Conservation (phyloP, 2,797 vertebrate genomes). For the Carcharodon carcharias region DNA sequence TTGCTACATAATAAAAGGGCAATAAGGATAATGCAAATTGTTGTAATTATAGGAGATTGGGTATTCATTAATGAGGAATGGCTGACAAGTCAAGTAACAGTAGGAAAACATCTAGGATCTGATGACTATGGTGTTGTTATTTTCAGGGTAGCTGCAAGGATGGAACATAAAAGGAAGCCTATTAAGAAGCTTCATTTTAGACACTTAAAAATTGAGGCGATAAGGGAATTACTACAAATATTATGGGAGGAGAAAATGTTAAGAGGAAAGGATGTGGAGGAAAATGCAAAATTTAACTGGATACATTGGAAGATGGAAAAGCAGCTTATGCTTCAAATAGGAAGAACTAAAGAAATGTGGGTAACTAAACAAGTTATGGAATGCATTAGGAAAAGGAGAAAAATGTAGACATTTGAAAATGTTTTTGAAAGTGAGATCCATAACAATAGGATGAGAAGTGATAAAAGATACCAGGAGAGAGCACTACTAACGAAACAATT, state of each 20-base stretch:
- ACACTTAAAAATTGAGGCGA: not conserved
- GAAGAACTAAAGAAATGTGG: not conserved
- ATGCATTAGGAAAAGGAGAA: not conserved
- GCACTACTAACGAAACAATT: not conserved
- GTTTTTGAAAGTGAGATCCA: not conserved
- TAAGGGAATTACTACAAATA: not conserved
- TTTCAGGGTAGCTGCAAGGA: not conserved
- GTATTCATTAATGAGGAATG: not conserved
- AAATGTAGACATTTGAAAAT: not conserved
- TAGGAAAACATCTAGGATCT: not conserved
- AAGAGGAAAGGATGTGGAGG: not conserved
- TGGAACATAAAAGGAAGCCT: not conserved
- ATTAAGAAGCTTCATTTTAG: not conserved
- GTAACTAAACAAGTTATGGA: not conserved
- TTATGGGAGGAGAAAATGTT: not conserved
- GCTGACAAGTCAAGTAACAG: not conserved
- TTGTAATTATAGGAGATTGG: not conserved
- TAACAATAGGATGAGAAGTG: not conserved
- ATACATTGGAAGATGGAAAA: not conserved
- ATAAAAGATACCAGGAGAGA: not conserved
- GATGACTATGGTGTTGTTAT: not conserved
- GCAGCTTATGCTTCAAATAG: not conserved
- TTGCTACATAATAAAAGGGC: not conserved
- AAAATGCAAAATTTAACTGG: not conserved
- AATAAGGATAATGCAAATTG: not conserved